These are phyloP conservation scores for Acleris laterana DNA, from an alignment of 2,888 invertebrate genomes.

Conservation along the genomic window DNA sequence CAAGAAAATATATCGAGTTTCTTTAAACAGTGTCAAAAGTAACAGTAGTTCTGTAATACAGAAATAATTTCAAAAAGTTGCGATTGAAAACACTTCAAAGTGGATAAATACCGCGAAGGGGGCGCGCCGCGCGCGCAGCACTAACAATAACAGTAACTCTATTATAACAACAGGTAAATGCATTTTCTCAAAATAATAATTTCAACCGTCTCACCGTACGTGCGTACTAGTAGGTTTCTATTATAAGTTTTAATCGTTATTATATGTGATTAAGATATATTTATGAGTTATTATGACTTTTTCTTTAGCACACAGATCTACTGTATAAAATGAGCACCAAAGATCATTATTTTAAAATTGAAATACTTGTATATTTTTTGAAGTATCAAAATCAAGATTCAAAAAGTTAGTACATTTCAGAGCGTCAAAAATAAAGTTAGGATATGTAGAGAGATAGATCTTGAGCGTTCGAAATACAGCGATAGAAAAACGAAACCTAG, in stretches of 20 bases:
- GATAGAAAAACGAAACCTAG: slow-evolving; percentile 29
- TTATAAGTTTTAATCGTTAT: slow-evolving; percentile 30
- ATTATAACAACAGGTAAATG: slow-evolving; percentile 73
- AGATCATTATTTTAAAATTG: slow-evolving; percentile 40
- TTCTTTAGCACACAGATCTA: slow-evolving; percentile 52
- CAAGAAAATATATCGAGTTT: slow-evolving; percentile 29
- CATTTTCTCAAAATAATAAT: slow-evolving; percentile 73
- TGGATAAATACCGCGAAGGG: slow-evolving; percentile 27
- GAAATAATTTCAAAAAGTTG: slow-evolving; percentile 35
- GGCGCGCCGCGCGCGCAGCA: background rate
- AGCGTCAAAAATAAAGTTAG: slow-evolving; percentile 30
- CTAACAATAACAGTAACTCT: slow-evolving; percentile 58
- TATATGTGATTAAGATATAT: slow-evolving; percentile 40
- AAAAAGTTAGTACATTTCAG: slow-evolving; percentile 37
- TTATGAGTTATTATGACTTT: slow-evolving; percentile 42
- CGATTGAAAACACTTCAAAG: slow-evolving; percentile 25
- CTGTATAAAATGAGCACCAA: slow-evolving; percentile 70
- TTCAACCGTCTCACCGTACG: slow-evolving; percentile 50
- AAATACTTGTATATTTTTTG: slow-evolving; percentile 32
- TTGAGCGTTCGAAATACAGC: slow-evolving; percentile 41
- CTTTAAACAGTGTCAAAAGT: slow-evolving; percentile 38
- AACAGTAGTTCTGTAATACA: slow-evolving; percentile 37
- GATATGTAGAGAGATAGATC: slow-evolving; percentile 30
- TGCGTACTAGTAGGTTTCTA: slow-evolving; percentile 45
- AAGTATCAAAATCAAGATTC: slow-evolving; percentile 38